Conservation (phyloP, 2,797 vertebrate genomes). For the Chaenodraco wilsoni region DNA sequence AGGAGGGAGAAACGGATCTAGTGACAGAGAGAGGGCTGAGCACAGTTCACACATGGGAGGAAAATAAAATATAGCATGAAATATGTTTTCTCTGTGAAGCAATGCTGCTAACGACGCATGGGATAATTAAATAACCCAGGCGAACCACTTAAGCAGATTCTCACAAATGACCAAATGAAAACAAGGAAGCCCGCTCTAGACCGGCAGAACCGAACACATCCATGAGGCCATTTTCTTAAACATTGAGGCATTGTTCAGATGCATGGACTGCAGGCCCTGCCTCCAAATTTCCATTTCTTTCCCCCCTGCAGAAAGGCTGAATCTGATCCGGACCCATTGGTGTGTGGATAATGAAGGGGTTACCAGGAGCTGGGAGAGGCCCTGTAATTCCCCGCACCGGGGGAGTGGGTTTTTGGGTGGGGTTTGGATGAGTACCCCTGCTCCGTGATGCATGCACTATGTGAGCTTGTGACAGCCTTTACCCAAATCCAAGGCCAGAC, state of each 20-base stretch:
- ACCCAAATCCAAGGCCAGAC: slow-evolving; percentile 84
- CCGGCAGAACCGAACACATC: slow-evolving; percentile 61
- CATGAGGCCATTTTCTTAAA: slow-evolving; percentile 76
- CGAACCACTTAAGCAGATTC: slow-evolving; percentile 21
- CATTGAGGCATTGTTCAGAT: slow-evolving; percentile 86
- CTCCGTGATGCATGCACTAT: slow-evolving; percentile 87
- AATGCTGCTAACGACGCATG: slow-evolving; percentile 34
- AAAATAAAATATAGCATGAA: slow-evolving; percentile 15
- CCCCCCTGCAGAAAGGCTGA: slow-evolving; percentile 78
- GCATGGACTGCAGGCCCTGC: slow-evolving; percentile 79
- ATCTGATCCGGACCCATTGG: slow-evolving; percentile 88
- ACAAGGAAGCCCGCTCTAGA: slow-evolving; percentile 42
- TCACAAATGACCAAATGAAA: slow-evolving; percentile 51
- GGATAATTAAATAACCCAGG: slow-evolving; percentile 38
- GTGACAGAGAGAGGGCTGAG: slow-evolving; percentile 24
- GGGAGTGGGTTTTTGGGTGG: slow-evolving; percentile 87
- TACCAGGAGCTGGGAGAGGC: slow-evolving; percentile 88
- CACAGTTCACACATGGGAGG: slow-evolving; percentile 16
- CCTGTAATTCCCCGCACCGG: slow-evolving; percentile 87
- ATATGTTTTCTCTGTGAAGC: slow-evolving; percentile 30
- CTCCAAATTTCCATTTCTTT: slow-evolving; percentile 79
- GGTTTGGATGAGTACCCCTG: slow-evolving; percentile 87
- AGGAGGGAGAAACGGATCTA: slow-evolving; percentile 51
- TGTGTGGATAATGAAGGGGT: slow-evolving; percentile 91
- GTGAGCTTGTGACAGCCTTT: slow-evolving; percentile 84